Percentiles rank a stretch among this genome's conserved stretches.
Conservation (phyloP, 92 coral and sea anemone species). For the Epizoanthus scotinus region DNA sequence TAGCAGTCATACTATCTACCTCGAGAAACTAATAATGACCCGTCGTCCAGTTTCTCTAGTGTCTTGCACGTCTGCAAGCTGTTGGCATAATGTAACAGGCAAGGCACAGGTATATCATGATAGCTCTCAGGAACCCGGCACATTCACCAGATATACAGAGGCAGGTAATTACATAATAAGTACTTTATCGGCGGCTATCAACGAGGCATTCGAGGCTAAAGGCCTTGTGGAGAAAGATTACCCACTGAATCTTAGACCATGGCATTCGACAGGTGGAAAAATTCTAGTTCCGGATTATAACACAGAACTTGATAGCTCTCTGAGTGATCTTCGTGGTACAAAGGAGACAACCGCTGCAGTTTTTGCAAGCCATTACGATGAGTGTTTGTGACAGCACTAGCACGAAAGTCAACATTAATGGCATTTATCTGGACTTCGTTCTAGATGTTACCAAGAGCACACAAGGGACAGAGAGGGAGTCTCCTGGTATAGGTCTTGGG, state of each 20-base stretch:
- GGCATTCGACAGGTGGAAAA: not conserved
- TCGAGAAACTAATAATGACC: not conserved
- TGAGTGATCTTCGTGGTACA: not conserved
- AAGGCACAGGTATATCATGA: not conserved
- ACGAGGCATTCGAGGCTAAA: not conserved
- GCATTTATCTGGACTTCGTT: not conserved
- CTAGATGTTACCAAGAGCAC: not conserved
- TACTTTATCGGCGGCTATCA: not conserved
- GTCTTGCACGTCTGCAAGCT: slow-evolving; percentile 5
- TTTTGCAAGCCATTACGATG: not conserved
- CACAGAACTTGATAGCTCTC: not conserved
- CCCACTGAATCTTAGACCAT: not conserved
- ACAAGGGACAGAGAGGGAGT: too few relatives aligned
- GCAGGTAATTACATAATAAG: slow-evolving; percentile 5
- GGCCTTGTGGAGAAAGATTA: not conserved
- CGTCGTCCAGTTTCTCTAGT: not conserved
- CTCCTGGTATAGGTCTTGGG: too few relatives aligned
- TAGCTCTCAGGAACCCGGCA: not conserved
- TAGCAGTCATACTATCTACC: slow-evolving; percentile 11
- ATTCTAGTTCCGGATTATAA: not conserved
- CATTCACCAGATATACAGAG: not conserved
- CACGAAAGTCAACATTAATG: not conserved
- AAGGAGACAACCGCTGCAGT: not conserved
- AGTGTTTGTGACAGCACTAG: not conserved
- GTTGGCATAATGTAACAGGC: not conserved